Evolutionary conservation across 2,797 vertebrate species (phyloP).

Genomic region (Bradypodion ventrale): DNA sequence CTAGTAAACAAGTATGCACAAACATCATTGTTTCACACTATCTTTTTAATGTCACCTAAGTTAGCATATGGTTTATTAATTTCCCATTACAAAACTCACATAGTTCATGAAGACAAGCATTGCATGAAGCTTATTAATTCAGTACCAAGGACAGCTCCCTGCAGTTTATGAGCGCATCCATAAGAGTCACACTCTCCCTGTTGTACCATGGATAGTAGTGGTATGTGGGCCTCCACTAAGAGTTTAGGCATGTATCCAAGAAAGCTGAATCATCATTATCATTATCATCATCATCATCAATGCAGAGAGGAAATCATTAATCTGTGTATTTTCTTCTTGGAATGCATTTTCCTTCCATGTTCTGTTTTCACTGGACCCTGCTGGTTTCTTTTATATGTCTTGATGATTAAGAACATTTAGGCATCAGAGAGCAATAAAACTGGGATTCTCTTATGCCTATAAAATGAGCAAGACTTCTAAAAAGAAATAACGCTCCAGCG

Average conservation of each 20-base stretch:
- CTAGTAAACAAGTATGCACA: not conserved
- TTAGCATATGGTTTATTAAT: not conserved
- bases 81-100: not conserved
- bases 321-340: no score
- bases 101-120: not conserved
- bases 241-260: not conserved
- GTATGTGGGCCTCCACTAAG: not conserved
- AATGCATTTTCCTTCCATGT: no score
- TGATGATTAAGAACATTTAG: no score
- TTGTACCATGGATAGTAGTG: not conserved
- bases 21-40: not conserved
- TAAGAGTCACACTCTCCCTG: not conserved
- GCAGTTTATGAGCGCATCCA: not conserved
- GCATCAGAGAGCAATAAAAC: no score
- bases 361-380: no score
- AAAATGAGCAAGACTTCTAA: no score
- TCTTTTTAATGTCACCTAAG: conserved; percentile 1
- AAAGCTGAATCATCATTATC: no score
- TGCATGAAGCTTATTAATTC: not conserved
- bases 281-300: no score
- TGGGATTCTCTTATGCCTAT: no score
- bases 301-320: no score
- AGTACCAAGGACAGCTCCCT: not conserved
- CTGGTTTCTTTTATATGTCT: no score
- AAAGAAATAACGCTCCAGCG: no score